Conservation (phyloP, 2,113 vertebrate genomes). For the Elephantulus edwardii region DNA sequence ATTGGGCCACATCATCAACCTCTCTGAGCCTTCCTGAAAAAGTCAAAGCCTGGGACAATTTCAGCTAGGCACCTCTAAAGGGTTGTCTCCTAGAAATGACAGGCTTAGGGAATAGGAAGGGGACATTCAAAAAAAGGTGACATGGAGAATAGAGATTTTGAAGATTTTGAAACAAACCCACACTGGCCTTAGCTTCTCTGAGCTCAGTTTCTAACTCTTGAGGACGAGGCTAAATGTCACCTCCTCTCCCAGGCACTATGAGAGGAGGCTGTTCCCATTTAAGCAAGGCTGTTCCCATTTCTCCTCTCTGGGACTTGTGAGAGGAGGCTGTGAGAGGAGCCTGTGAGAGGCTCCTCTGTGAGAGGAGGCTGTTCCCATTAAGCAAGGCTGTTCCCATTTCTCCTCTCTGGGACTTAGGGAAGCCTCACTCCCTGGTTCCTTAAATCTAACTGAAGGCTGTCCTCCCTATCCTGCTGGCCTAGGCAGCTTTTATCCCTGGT, state of each 20-base stretch:
- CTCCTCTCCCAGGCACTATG: rapidly evolving
- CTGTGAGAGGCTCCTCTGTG: too few relatives aligned
- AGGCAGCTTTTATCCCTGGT: too few relatives aligned
- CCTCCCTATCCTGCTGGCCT: neutral
- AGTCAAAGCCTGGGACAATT: neutral
- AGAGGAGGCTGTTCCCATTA: neutral
- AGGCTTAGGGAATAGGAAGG: neutral
- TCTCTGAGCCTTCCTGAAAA: neutral
- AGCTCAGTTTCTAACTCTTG: neutral
- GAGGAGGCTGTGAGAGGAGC: too few relatives aligned
- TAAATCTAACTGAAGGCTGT: neutral
- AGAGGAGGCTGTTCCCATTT: neutral
- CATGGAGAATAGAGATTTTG: neutral
- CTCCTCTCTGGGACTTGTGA: neutral
- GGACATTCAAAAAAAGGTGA: neutral
- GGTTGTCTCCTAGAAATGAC: neutral
- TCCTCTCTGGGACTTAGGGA: neutral
- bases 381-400: neutral
- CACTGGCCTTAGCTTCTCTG: neutral
- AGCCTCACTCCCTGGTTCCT: neutral
- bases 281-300: neutral
- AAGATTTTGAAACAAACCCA: neutral
- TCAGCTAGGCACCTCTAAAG: neutral
- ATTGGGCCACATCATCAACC: neutral
- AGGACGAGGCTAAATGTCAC: neutral